phyloP scores from a whole-genome alignment of 2,797 vertebrate genomes.

The Spinus olivaceus region DNA sequence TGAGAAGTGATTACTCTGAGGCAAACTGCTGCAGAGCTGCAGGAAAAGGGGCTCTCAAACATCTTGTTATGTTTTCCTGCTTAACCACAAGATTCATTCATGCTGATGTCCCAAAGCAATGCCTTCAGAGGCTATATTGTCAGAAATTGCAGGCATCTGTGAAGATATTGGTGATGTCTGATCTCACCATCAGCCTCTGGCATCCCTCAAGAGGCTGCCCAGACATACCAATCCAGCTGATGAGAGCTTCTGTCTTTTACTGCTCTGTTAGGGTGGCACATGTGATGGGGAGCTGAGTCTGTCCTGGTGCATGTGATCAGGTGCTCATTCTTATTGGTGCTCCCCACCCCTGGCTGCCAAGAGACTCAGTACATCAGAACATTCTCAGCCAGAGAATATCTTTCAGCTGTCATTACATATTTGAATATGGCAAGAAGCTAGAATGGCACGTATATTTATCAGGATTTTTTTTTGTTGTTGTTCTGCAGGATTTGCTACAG shows the following conservation, averaged over 20 bases:
- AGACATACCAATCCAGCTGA: background rate
- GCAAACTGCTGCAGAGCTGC: background rate
- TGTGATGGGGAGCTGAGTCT: background rate
- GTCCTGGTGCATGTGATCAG: fast-evolving
- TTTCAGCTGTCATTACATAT: background rate
- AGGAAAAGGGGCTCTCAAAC: background rate
- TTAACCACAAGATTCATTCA: background rate
- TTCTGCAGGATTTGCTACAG: background rate
- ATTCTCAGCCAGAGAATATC: background rate
- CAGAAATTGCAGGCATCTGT: background rate
- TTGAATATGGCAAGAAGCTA: background rate
- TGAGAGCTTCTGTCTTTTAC: background rate
- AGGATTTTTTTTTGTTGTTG: background rate
- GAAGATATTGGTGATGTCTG: background rate
- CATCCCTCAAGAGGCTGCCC: background rate
- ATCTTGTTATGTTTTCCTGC: background rate
- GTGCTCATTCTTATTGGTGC: background rate
- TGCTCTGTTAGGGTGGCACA: background rate
- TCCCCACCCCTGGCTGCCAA: background rate
- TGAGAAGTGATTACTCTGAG: background rate
- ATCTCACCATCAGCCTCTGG: background rate
- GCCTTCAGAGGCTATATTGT: background rate
- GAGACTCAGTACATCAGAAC: background rate
- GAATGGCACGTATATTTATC: background rate
- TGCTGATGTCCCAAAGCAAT: background rate